Evolutionary conservation across 1,140 invertebrate species (phyloP), one percentile per base, ranked within the genome.

Genomic region (Pteromalus puparum): DNA sequence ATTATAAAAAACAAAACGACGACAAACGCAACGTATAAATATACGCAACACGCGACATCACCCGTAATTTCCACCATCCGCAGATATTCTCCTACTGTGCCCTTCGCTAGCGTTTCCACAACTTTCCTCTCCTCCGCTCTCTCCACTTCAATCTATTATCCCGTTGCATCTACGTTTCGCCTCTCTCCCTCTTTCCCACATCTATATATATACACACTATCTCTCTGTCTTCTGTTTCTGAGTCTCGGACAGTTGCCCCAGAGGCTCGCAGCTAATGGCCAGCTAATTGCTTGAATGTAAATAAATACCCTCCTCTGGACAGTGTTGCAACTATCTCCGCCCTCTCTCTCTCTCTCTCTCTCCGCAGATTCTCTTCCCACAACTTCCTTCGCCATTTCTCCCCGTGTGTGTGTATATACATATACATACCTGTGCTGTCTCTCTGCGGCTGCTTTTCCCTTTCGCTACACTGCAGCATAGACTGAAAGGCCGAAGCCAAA

Each of bases 271-370:
- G 88, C 89, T 92, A 92, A 92, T 93, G 90, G 90, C 80, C 87
- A 88, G 87, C 89, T 93, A 93, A 93, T 93, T 93, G 90, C 88
- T 88, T 85, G 88, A 93, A 93, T 91, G 91, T 91, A 93, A 93
- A 93, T 93, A 92, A 93, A 92, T 93, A 93, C 91, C 89, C 91
- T 87, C 67, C 86, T 91, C 88, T 84, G 88, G 87, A 89, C 88
- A 87, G 87, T 85, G 88, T 87, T 89, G 88, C 85, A 82, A 83
- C 87, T 79, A 80, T 30, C 34, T 76, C 81, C 48, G 78, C 77
- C 81, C 24, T 21, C 61, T 65, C 68, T 75, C 34, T 81, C 24
- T 21, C 61, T 65, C 68, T 75, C 34, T 81, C 78, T 68, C 67
- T 86, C 85, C 80, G 75, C 83, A 84, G 75, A 46, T 88, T 81